Conservation (phyloP, 1,140 invertebrate genomes). For the Cotesia vestalis region DNA sequence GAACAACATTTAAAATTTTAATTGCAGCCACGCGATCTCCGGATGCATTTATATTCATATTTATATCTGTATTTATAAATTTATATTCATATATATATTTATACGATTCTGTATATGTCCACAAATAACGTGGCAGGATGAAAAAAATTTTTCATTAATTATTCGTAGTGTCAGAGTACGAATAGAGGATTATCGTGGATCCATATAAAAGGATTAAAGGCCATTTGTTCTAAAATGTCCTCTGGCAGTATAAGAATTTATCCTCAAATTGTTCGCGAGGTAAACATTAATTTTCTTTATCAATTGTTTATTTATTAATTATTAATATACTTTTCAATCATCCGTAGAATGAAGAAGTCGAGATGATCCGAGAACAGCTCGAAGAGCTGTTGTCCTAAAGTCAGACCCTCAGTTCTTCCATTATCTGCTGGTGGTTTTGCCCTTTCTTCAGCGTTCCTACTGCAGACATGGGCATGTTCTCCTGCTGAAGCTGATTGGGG, state of each 20-base stretch:
- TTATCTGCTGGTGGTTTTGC: constrained; percentile 67
- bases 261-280: constrained; percentile 18
- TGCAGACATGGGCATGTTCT: constrained; percentile 70
- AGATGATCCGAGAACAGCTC: constrained; percentile 36
- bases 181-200: constrained; percentile 20
- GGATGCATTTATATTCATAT: no score
- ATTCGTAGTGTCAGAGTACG: constrained; percentile 11
- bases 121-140: constrained; percentile 36
- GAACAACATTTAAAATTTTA: no score
- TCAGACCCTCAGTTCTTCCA: constrained; percentile 85
- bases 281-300: no score
- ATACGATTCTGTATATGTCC: constrained; percentile 15
- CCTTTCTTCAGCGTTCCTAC: constrained; percentile 73
- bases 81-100: constrained; percentile 20
- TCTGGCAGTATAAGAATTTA: constrained; percentile 26
- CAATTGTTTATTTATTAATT: not conserved
- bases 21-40: no score
- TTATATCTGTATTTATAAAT: constrained; percentile 20
- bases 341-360: constrained; percentile 26
- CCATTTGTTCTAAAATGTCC: constrained; percentile 17
- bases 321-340: constrained; percentile 26
- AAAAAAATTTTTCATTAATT: constrained; percentile 21
- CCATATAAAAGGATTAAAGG: constrained; percentile 24
- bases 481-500: constrained; percentile 70
- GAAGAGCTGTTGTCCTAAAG: constrained; percentile 53